These are phyloP conservation scores for Actinemys pallida DNA, from an alignment of 2,113 vertebrate genomes.

Conservation along the genomic window DNA sequence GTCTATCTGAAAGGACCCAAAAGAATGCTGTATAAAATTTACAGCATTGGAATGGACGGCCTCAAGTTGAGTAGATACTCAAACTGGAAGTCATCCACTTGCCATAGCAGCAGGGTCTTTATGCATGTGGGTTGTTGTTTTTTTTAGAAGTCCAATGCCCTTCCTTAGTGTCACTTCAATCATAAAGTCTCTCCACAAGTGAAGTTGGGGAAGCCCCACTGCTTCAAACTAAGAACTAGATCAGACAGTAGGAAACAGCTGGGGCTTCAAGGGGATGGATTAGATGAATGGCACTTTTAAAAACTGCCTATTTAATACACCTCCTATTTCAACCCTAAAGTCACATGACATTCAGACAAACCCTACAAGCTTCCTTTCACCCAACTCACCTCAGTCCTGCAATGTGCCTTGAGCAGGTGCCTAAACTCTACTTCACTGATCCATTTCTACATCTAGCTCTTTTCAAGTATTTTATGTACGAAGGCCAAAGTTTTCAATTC, in stretches of 20 bases:
- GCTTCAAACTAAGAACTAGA: neutral
- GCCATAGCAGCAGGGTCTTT: neutral
- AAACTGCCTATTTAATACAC: too few relatives aligned
- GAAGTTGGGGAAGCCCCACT: neutral
- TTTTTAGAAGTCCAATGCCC: neutral
- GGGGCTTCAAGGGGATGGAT: neutral
- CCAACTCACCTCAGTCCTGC: too few relatives aligned
- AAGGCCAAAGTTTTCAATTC: neutral
- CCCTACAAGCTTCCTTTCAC: too few relatives aligned
- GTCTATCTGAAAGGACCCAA: neutral
- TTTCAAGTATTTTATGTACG: neutral
- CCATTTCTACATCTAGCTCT: neutral
- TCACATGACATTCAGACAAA: too few relatives aligned
- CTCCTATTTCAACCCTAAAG: too few relatives aligned
- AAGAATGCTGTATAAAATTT: too few relatives aligned
- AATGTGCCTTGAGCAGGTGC: neutral
- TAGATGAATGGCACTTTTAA: too few relatives aligned
- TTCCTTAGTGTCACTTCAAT: too few relatives aligned
- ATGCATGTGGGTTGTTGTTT: too few relatives aligned
- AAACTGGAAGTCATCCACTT: too few relatives aligned
- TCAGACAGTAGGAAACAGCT: neutral
- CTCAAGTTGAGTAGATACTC: too few relatives aligned
- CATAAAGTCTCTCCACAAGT: too few relatives aligned
- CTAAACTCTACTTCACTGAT: neutral
- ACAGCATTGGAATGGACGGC: neutral